These are phyloP conservation scores for Synchiropus splendidus DNA, from an alignment of 2,113 vertebrate genomes.

Conservation along the genomic window DNA sequence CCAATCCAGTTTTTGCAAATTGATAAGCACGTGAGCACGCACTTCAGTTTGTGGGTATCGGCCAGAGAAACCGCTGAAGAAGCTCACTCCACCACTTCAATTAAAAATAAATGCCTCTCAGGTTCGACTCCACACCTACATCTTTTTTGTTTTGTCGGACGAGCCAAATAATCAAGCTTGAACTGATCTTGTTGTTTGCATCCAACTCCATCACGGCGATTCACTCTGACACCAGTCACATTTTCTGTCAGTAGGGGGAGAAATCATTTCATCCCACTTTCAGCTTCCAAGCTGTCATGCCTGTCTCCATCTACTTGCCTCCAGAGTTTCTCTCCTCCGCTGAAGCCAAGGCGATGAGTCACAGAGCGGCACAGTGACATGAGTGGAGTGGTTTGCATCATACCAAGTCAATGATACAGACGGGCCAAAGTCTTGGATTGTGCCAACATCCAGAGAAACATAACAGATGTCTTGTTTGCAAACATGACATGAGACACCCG, in stretches of 20 bases:
- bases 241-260: constrained; percentile 54
- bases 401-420: constrained; percentile 28
- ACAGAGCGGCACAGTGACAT: constrained; percentile 38
- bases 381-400: constrained; percentile 21
- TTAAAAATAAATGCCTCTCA: too few species aligned
- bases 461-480: too few species aligned
- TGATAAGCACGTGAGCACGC: too few species aligned
- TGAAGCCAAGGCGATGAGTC: constrained; percentile 50
- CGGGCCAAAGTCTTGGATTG: constrained; percentile 2
- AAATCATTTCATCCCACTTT: constrained; percentile 47
- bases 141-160: too few species aligned
- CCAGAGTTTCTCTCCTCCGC: constrained; percentile 40
- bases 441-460: too few species aligned
- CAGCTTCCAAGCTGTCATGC: constrained; percentile 15
- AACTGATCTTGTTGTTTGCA: neutral
- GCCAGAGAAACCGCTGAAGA: too few species aligned
- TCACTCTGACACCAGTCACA: constrained; percentile 29
- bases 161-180: too few species aligned
- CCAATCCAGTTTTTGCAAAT: too few species aligned
- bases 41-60: too few species aligned
- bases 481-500: too few species aligned
- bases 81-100: too few species aligned
- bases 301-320: constrained; percentile 21
- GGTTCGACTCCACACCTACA: too few species aligned
- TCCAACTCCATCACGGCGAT: constrained; percentile 10